phyloP scores from a whole-genome alignment of 2,797 vertebrate species.

The Corythornis leucogaster region DNA sequence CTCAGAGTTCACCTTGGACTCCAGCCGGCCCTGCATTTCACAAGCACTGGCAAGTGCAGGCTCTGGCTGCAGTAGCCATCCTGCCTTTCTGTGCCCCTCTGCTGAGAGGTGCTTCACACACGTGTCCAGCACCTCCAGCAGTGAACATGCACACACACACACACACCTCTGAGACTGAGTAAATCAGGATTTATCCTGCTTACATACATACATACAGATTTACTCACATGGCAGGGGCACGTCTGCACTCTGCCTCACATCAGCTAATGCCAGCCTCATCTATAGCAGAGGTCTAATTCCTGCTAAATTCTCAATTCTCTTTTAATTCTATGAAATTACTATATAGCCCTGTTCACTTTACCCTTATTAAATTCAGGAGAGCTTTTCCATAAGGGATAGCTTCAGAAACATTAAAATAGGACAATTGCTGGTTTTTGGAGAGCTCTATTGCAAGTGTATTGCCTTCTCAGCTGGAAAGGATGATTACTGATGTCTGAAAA shows the following conservation, averaged over 20 bases:
- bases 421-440: slow-evolving; percentile 70
- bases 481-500: slow-evolving; percentile 75
- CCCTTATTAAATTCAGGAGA: slow-evolving; percentile 43
- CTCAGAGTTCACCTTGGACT: background rate
- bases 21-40: background rate
- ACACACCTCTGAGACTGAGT: background rate
- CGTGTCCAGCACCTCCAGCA: rapidly evolving
- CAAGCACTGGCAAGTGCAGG: rapidly evolving
- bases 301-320: slow-evolving; percentile 39
- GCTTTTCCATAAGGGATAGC: slow-evolving; percentile 54
- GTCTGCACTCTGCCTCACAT: background rate
- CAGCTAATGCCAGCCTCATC: background rate
- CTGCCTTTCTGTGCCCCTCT: background rate
- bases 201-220: rapidly evolving
- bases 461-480: slow-evolving; percentile 75
- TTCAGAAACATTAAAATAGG: slow-evolving; percentile 63
- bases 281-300: slow-evolving; percentile 29
- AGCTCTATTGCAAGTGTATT: slow-evolving; percentile 69
- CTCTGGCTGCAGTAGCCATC: background rate
- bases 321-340: slow-evolving; percentile 58
- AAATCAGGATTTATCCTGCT: background rate
- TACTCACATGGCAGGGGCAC: background rate
- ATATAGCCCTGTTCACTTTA: slow-evolving; percentile 23
- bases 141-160: rapidly evolving
- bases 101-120: background rate